Evolutionary conservation across 2,113 vertebrate species (phyloP), one percentile per base, ranked within the genome.

Genomic region (Anarrhichthys ocellatus): DNA sequence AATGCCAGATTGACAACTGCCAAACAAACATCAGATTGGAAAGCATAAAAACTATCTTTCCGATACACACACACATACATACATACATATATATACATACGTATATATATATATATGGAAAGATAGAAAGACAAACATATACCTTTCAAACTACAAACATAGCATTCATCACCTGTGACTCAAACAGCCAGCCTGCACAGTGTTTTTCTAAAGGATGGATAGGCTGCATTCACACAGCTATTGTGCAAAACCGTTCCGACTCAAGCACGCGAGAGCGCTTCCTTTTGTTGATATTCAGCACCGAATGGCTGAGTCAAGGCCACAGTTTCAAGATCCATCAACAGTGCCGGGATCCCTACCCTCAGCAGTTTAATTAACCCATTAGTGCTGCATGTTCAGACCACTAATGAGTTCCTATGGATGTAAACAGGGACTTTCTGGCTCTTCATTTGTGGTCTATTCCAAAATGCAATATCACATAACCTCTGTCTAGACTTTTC

Each of bases 331-430:
- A 62, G 4, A 27, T 18, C 70, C 48, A 73, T 32, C 65, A 52
- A 5, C 70, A 22, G 32, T 4, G 9, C 36, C 1, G 0, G 6
- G 9, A 29, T 24, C 18, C 0, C 20, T 14, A 6, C 18, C 24
- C 8, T 63, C 15, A 42, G n/a, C 14, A 34, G 32, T 40, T 65
- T 24, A 14, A 52, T 67, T 15, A 6, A 7, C 29, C 67, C 34
- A 65, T 70, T 76, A 71, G 59, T 42, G 77, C 64, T 38, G 5
- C 13, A 10, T 15, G 48, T 32, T n/a, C 48, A 65, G 34, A 64
- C 29, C 11, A 0, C 40, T 76, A 2, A 66, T 50, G 40, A 42
- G n/a, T 10, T 38, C 22, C 20, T 66, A 1, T 20, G 8, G 14
- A 24, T 46, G 29, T 29, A 24, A 50, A 67, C 32, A 61, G 40